phyloP scores from a whole-genome alignment of 2,797 vertebrate species.

The Streptopelia turtur region DNA sequence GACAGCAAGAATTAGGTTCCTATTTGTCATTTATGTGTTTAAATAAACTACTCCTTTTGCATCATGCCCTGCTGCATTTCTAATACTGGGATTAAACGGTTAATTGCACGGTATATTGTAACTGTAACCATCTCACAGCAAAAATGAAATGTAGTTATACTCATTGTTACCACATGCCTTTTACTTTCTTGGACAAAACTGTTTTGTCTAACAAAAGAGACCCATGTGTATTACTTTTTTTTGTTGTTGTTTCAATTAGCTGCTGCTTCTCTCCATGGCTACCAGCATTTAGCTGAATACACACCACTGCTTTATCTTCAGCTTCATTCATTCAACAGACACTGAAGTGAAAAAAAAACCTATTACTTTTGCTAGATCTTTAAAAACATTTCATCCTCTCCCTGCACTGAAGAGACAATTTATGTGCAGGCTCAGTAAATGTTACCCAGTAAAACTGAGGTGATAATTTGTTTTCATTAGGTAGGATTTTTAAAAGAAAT shows the following conservation, averaged over 20 bases:
- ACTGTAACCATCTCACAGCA: background rate
- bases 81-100: background rate
- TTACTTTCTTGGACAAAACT: constrained; percentile 14
- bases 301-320: background rate
- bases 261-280: constrained; percentile 22
- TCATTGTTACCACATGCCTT: background rate
- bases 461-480: background rate
- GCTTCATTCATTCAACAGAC: background rate
- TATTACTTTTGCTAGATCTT: background rate
- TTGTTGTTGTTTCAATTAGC: background rate
- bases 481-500: background rate
- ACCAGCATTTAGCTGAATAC: background rate
- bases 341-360: background rate
- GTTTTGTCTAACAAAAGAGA: background rate
- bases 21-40: background rate
- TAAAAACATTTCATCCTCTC: background rate
- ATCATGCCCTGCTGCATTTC: background rate
- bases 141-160: background rate
- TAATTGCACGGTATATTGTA: background rate
- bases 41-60: background rate
- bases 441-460: background rate
- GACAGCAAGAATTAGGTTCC: background rate
- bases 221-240: background rate
- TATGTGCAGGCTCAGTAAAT: background rate
- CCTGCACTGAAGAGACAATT: background rate